Evolutionary conservation across 2,888 invertebrate genomes (phyloP).

Genomic region (Shargacucullia verbasci): DNA sequence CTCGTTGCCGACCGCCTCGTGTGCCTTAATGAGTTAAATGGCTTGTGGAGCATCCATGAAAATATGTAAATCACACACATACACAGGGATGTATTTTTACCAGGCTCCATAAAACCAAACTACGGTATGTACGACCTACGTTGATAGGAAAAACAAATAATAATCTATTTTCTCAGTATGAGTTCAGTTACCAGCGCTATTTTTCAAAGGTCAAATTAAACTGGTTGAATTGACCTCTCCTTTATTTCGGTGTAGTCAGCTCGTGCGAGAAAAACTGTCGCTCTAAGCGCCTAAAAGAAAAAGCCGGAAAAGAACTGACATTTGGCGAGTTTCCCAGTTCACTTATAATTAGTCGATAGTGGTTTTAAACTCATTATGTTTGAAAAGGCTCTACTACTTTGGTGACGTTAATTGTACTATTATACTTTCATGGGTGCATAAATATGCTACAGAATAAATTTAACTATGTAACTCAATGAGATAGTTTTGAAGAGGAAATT

Average conservation of each 20-base stretch:
- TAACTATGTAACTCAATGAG: too few relatives aligned
- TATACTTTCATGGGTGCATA: background rate
- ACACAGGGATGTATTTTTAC: too few relatives aligned
- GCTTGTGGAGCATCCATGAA: too few relatives aligned
- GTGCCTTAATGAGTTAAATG: too few relatives aligned
- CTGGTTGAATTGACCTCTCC: constrained; percentile 33
- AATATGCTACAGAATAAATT: too few relatives aligned
- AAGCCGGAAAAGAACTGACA: constrained; percentile 23
- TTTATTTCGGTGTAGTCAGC: constrained; percentile 49
- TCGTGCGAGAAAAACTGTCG: constrained; percentile 40
- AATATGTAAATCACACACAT: too few relatives aligned
- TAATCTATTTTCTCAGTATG: background rate
- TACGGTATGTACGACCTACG: too few relatives aligned
- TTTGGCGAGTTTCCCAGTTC: constrained; percentile 37
- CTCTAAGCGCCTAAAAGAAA: constrained; percentile 38
- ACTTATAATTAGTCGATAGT: constrained; percentile 24
- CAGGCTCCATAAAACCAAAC: too few relatives aligned
- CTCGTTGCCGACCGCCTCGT: too few relatives aligned
- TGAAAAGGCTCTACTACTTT: background rate
- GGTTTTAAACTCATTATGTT: background rate
- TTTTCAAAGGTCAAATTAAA: constrained; percentile 16
- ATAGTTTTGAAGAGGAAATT: too few relatives aligned
- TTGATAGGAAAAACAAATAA: background rate
- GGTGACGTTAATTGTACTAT: background rate
- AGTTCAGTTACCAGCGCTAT: background rate